Evolutionary conservation across 2,113 vertebrate species (phyloP).

Genomic region (Hydrolagus affinis): DNA sequence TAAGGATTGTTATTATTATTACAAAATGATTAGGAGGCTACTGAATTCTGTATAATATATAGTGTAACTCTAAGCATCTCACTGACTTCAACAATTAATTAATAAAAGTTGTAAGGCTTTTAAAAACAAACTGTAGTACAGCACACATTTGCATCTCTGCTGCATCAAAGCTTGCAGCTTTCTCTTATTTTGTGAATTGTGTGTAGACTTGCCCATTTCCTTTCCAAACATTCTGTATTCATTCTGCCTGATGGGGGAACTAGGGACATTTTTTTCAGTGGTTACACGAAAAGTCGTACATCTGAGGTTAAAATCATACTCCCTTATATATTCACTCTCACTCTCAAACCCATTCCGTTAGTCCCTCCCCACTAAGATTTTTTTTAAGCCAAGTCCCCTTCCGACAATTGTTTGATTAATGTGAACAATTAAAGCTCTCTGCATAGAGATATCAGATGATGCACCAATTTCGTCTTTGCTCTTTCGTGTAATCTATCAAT

Average conservation of each 20-base stretch:
- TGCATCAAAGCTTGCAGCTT: too few species aligned
- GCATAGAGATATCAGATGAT: background rate
- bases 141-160: background rate
- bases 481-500: background rate
- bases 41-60: background rate
- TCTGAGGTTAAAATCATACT: background rate
- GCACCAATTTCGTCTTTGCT: too few species aligned
- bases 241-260: background rate
- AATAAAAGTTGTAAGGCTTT: background rate
- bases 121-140: background rate
- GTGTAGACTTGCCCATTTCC: background rate
- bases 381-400: background rate
- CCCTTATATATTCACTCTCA: background rate
- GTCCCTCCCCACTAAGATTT: background rate
- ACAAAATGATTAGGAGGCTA: background rate
- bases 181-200: background rate
- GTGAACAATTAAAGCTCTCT: background rate
- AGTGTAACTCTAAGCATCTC: background rate
- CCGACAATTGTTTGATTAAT: background rate
- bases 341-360: background rate
- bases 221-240: background rate
- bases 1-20: too few species aligned
- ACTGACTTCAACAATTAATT: background rate
- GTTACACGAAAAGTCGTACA: background rate
- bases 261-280: background rate